phyloP scores from a whole-genome alignment of 2,888 invertebrate species.

The Rhaphigaster nebulosa region DNA sequence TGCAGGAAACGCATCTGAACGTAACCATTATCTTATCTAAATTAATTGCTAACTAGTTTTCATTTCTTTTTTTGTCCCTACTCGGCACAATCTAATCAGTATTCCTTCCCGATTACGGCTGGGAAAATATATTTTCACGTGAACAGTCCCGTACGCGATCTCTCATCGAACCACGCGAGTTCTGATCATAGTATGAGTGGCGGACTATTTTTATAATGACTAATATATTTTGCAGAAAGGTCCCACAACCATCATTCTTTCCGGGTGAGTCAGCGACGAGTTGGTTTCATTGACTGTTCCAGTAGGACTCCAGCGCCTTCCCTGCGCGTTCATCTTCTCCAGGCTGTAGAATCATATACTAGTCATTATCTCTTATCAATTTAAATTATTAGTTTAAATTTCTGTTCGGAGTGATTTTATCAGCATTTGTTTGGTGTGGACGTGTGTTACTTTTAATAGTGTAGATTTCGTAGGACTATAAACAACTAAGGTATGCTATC shows the following conservation, averaged over 20 bases:
- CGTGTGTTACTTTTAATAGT: neutral
- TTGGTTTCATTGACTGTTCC: neutral
- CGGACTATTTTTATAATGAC: neutral
- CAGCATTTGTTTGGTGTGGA: neutral
- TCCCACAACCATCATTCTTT: neutral
- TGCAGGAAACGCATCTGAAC: neutral
- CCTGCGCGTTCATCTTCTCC: neutral
- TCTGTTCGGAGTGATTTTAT: neutral
- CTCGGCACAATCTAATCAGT: neutral
- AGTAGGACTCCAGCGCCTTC: neutral
- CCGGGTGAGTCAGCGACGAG: neutral
- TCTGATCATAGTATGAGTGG: neutral
- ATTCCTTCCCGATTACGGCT: neutral
- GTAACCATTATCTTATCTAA: neutral
- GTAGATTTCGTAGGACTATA: neutral
- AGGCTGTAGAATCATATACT: neutral
- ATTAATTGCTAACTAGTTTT: neutral
- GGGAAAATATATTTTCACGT: neutral
- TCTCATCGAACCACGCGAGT: neutral
- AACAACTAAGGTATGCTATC: neutral
- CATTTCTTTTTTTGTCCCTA: neutral
- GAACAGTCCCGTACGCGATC: neutral
- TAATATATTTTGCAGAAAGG: neutral
- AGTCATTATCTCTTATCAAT: neutral
- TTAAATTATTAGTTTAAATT: neutral